phyloP scores from a whole-genome alignment of 2,888 invertebrate species.

The Cephus pulcher region DNA sequence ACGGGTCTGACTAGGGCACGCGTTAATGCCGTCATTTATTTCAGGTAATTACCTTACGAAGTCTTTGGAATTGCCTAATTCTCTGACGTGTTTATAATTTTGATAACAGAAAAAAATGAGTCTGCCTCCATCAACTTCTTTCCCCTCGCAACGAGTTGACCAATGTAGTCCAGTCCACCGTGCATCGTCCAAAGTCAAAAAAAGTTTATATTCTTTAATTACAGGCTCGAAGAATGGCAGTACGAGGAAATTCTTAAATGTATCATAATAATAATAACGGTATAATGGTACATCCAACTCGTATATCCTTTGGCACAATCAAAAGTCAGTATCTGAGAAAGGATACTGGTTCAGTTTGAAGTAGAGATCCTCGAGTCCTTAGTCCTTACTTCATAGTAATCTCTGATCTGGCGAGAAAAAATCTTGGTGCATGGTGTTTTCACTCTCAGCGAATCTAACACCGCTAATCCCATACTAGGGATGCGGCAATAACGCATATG shows the following conservation, averaged over 20 bases:
- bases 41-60: conserved; percentile 35
- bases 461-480: conserved; percentile 32
- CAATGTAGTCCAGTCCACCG: not conserved
- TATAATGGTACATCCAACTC: not conserved
- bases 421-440: conserved; percentile 26
- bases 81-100: not conserved
- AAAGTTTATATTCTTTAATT: too few species aligned
- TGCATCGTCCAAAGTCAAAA: not conserved
- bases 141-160: not conserved
- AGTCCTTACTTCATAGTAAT: conserved; percentile 23
- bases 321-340: not conserved
- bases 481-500: conserved; percentile 10
- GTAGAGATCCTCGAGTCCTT: not conserved
- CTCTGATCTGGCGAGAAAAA: conserved; percentile 21
- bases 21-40: conserved; percentile 40
- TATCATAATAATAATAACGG: not conserved
- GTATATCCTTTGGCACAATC: not conserved
- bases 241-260: too few species aligned
- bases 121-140: not conserved
- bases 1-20: conserved; percentile 38
- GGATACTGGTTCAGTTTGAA: not conserved
- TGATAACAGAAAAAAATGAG: not conserved
- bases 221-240: too few species aligned
- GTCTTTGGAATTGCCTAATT: not conserved
- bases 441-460: conserved; percentile 37